Evolutionary conservation across 2,113 vertebrate genomes (phyloP), one percentile per base, ranked within the genome.

Genomic region (Microcebus griseorufus): DNA sequence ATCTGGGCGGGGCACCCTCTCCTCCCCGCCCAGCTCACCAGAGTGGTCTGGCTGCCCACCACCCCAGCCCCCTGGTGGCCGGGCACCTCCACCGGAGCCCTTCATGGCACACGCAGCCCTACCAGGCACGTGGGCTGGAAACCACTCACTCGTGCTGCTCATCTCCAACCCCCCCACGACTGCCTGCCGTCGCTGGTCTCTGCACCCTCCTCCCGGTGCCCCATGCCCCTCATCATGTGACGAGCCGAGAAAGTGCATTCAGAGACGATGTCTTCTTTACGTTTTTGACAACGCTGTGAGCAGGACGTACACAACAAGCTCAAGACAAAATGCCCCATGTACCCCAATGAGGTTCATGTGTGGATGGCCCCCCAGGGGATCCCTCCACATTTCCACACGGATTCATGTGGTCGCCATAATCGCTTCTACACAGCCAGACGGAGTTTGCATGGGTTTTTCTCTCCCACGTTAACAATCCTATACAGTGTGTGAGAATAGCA

Each of bases 341-440:
- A 32, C 34, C n/a, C 17, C 12, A 55, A 13, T 11, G 58, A 89
- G 64, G 27, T 13, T 29, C 9, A 72, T 3, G 4, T 27, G 27
- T 2, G 20, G 32, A 37, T 1, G n/a, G 23, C 20, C 27, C 3
- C 11, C 6, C 58, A 32, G 0, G 1, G 62, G 9, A 16, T 48
- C 34, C 11, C 17, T 16, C 55, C 55, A 65, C 34, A 6, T 16
- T 34, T 64, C 53, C 58, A 45, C 13, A 51, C 8, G 34, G 8
- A 39, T 32, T 60, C 16, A n/a, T 2, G 9, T 5, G 29, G 27
- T n/a, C 25, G 39, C 0, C 1, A 1, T n/a, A 18, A 1, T n/a
- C 25, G 60, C 39, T 4, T 53, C 45, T 11, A 20, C 7, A 22
- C n/a, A 29, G 45, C 73, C 86, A 37, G 5, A 12, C 20, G 27